Base-by-base conservation (phyloP, 2,113 vertebrate genomes). In the Chroicocephalus ridibundus region DNA sequence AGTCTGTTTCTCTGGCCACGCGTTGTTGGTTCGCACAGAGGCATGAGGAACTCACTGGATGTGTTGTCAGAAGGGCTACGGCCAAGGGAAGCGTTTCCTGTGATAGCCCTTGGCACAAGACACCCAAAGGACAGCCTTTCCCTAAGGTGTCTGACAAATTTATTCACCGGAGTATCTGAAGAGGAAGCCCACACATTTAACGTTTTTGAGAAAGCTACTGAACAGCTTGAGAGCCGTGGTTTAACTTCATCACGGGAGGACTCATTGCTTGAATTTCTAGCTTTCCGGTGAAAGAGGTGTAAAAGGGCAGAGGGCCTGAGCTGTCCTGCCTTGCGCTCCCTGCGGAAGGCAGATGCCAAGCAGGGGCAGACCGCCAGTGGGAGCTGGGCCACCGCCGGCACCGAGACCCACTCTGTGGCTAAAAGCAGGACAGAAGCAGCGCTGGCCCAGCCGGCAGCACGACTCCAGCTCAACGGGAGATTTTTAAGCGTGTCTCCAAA, bases 341-440 rank as follows among this genome's bases (percentile, higher is more conserved):
- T 7, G 66, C 68, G 32, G 44, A 54, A 64, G 25, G 47, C 5
- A 5, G 70, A 31, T 16, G 76, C 21, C 8, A 2, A 19, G 8
- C 20, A 21, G 34, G 8, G 15, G 21, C 52, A 80, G 42, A 71
- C 2, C 32, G 13, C 13, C 70, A 31, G 36, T 2, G 0, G 60
- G 46, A 61, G 82, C 78, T 46, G 0, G 1, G 68, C 60, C 13
- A 1, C 36, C 4, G 1, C 55, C 0, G 0, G 60, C 49, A 65
- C 27, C 1, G 0, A 26, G 0, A 26, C 12, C 14, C 0, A 0
- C 65, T 20, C 70, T 0, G 0, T 2, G 47, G 36, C 52, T 74
- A 42, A n/a, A 44, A 22, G 44, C 38, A 22, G 76, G 36, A 13
- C 24, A 76, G 79, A 34, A 62, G 47, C 49, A 27, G 14, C 0